Conservation (phyloP, 2,797 vertebrate species). For the Phrynocephalus guinanensis region DNA sequence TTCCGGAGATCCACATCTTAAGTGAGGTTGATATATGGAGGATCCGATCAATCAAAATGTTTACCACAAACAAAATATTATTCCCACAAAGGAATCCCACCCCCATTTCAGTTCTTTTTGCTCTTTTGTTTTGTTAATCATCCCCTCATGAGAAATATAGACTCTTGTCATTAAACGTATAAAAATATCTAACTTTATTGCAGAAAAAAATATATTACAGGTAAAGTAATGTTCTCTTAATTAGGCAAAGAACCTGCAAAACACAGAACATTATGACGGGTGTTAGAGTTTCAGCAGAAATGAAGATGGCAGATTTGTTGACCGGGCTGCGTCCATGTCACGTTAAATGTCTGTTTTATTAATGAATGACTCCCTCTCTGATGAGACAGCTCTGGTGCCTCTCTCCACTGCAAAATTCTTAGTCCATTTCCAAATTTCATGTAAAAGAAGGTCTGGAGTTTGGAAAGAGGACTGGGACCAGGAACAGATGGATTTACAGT, state of each 20-base stretch:
- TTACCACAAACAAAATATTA: constrained; percentile 63
- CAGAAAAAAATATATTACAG: constrained; percentile 72
- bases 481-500: constrained; percentile 67
- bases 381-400: constrained; percentile 70
- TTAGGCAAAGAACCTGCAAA: constrained; percentile 77
- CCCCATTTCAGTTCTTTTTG: not conserved
- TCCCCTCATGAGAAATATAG: constrained; percentile 73
- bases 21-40: constrained; percentile 76
- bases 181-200: constrained; percentile 78
- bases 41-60: constrained; percentile 75
- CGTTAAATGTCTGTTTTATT: constrained; percentile 76
- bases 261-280: constrained; percentile 69
- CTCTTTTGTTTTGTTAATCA: not conserved
- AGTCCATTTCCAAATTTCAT: constrained; percentile 72
- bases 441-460: constrained; percentile 72
- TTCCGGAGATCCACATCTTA: constrained; percentile 11
- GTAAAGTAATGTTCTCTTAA: constrained; percentile 75
- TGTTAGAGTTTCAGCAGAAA: constrained; percentile 74
- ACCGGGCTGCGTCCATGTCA: constrained; percentile 75
- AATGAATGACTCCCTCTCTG: constrained; percentile 73
- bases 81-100: constrained; percentile 59
- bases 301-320: constrained; percentile 72
- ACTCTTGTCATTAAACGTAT: constrained; percentile 70
- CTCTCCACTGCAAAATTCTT: constrained; percentile 76
- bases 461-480: not conserved